phyloP scores from a whole-genome alignment of 2,797 vertebrate species.

The Ambastaia sidthimunki region DNA sequence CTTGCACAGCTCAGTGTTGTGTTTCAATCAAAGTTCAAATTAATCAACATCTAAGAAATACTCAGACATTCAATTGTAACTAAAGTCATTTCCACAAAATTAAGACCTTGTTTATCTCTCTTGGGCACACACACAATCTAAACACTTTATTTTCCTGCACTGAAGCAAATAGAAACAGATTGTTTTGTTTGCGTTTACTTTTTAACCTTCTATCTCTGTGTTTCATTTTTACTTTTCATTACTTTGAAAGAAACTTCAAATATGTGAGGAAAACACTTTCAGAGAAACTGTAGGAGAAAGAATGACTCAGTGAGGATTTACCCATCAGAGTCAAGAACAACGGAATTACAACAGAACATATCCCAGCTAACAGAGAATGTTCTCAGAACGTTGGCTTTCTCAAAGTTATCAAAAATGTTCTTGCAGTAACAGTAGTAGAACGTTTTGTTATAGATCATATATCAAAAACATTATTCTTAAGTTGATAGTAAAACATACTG shows the following conservation, averaged over 20 bases:
- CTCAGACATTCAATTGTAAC: no score
- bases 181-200: neutral
- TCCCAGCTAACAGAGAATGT: no score
- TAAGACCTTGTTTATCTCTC: no score
- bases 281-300: neutral
- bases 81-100: no score
- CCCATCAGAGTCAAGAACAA: neutral
- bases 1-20: neutral
- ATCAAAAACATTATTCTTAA: no score
- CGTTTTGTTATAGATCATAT: no score
- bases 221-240: neutral
- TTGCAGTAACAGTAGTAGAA: no score
- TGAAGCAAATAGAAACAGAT: neutral
- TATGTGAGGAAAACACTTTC: neutral
- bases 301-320: neutral
- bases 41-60: neutral
- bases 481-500: no score
- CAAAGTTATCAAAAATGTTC: no score
- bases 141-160: neutral
- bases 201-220: neutral
- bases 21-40: neutral
- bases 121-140: no score
- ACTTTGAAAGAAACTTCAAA: neutral
- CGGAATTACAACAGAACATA: no score
- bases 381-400: no score